Conservation (phyloP, 2,113 vertebrate genomes). For the Amphiprion percula region DNA sequence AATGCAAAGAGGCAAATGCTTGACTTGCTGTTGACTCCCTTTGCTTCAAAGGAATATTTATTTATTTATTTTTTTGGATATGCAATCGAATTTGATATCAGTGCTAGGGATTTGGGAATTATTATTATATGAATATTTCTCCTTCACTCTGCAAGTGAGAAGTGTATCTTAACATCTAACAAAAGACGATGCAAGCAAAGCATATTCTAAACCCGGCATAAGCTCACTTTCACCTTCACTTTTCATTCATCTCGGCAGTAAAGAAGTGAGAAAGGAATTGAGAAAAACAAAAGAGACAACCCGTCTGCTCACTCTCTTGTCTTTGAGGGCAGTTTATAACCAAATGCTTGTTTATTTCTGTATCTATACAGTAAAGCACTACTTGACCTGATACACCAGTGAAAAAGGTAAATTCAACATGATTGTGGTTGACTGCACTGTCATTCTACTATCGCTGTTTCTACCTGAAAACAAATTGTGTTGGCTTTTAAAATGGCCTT, state of each 20-base stretch:
- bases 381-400: not conserved
- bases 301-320: too few relatives aligned
- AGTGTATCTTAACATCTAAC: conserved; percentile 17
- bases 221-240: too few relatives aligned
- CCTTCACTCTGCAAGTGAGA: not conserved
- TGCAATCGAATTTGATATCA: conserved; percentile 33
- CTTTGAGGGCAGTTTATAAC: too few relatives aligned
- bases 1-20: conserved; percentile 36
- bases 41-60: conserved; percentile 21
- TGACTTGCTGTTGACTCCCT: conserved; percentile 22
- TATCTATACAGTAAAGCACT: not conserved
- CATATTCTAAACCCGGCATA: not conserved
- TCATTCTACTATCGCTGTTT: not conserved
- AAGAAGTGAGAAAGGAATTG: too few relatives aligned
- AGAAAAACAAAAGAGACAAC: too few relatives aligned
- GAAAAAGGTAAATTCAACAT: conserved; percentile 22
- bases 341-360: not conserved
- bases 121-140: conserved; percentile 22
- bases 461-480: not conserved
- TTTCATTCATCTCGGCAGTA: too few relatives aligned
- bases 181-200: conserved; percentile 23
- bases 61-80: not conserved
- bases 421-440: not conserved
- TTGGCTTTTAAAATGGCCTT: not conserved
- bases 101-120: conserved; percentile 20